Base-by-base conservation (phyloP, 2,888 invertebrate genomes). In the Criorhina ranunculi region DNA sequence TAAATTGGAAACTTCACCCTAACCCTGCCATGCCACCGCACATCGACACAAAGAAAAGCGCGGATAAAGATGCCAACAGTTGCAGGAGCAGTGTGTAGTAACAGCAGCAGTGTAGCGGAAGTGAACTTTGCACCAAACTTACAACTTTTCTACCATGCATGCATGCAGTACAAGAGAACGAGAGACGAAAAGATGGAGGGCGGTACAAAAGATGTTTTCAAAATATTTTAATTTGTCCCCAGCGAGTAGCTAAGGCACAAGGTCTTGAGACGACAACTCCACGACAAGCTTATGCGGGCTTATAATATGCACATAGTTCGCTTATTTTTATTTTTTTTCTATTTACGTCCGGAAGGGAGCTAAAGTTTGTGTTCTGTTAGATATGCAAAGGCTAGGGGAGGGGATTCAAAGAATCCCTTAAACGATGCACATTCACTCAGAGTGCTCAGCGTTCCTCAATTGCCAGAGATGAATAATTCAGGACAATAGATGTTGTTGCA, bases 191-290 rank as follows among this genome's bases (percentile, higher is more conserved):
- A n/a, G n/a, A n/a, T n/a, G 35, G 64, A 33, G 24, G 62, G 40
- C 6, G 37, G 57, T 55, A 59, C 59, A 77, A 73, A 86, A 77
- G 86, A 86, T 86, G 76, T 86, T 86, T 86, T 86, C 81, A 81
- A 86, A 86, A 86, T 86, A 86, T 86, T 86, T 86, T 86, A 86
- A 81, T 86, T 86, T 86, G 76, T 72, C 81, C 86, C 85, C 64
- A 40, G 85, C 59, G 80, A 85, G 64, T 70, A 40, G 69, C 85
- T 78, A 49, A 60, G 59, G 55, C 70, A 70, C 29, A 53, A 35
- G 53, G 76, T 76, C 80, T 70, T 80, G 80, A 85, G 70, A 80
- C 59, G 75, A 72, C 66, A 59, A 59, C 33, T 57, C 51, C 73
- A 80, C 59, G 75, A 72, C 66, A 59, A 59, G 40, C 64, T 59